Conservation (phyloP, 2,888 invertebrate genomes). For the Brachycybe producta region DNA sequence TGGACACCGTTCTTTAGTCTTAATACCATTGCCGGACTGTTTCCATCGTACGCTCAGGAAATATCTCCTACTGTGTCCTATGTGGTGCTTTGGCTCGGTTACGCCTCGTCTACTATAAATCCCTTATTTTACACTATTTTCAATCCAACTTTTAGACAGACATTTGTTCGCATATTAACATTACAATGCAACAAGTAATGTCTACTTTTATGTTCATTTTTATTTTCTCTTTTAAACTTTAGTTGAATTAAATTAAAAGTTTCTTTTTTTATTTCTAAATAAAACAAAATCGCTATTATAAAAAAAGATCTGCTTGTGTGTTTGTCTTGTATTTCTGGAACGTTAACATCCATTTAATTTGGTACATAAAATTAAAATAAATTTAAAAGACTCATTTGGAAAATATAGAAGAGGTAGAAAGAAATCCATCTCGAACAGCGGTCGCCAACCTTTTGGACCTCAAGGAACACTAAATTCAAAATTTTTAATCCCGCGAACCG, state of each 20-base stretch:
- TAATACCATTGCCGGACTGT: conserved; percentile 61
- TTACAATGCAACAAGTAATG: conserved; percentile 46
- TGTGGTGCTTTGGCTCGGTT: conserved; percentile 82
- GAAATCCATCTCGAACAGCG: too few species aligned
- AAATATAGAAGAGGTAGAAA: too few species aligned
- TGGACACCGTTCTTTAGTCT: conserved; percentile 94
- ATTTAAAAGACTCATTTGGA: too few species aligned
- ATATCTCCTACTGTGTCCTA: conserved; percentile 62
- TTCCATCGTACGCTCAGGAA: conserved; percentile 51
- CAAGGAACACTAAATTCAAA: too few species aligned
- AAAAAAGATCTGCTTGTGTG: too few species aligned
- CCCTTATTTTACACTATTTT: conserved; percentile 93
- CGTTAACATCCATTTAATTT: too few species aligned
- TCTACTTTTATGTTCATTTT: background rate
- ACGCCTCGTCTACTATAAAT: conserved; percentile 87
- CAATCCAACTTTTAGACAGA: conserved; percentile 82
- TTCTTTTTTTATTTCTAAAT: background rate
- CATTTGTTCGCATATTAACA: conserved; percentile 70
- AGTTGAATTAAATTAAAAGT: conserved; percentile 11
- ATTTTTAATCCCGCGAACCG: too few species aligned
- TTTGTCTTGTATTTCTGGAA: background rate
- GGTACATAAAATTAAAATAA: too few species aligned
- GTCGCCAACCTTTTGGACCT: too few species aligned
- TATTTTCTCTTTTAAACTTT: background rate
- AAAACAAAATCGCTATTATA: too few species aligned